A percentile compares a stretch with the other conserved stretches of the same genome.
phyloP scores from a whole-genome alignment of 30 jellyfish, hydroid and myxozoan species.

The Catostylus mosaicus region DNA sequence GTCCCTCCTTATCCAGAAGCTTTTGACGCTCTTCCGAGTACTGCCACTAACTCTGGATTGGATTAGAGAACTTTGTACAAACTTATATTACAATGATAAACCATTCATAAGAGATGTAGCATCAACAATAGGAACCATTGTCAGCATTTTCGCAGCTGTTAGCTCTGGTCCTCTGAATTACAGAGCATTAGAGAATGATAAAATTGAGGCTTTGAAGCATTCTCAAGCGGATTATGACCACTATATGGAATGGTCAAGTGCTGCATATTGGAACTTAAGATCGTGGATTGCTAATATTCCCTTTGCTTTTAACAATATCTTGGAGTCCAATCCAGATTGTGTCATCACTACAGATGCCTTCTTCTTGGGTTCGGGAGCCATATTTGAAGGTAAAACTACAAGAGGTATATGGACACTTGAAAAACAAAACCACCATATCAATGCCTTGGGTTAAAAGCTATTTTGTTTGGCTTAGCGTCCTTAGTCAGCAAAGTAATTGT shows the following conservation, averaged over 20 bases:
- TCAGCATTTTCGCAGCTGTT: background rate
- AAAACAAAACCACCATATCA: background rate
- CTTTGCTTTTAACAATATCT: background rate
- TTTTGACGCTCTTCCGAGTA: no score
- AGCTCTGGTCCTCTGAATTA: background rate
- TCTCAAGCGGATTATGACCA: background rate
- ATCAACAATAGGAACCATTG: no score
- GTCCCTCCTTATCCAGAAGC: no score
- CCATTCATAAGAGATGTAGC: background rate
- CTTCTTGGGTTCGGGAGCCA: slow-evolving; percentile 8
- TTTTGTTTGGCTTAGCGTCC: slow-evolving; percentile 12
- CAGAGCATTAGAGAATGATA: background rate
- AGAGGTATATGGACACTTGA: background rate
- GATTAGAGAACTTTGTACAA: background rate
- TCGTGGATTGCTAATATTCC: background rate
- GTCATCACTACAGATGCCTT: background rate
- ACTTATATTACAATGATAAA: background rate
- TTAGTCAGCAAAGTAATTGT: background rate
- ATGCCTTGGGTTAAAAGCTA: slow-evolving; percentile 36
- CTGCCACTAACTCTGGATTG: no score
- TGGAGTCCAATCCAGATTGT: background rate
- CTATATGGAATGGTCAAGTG: background rate
- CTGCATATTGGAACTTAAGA: background rate
- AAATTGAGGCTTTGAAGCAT: background rate
- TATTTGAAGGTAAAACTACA: background rate